These are phyloP conservation scores for Gallinago undulata DNA, from an alignment of 2,113 vertebrate species.

Conservation along the genomic window DNA sequence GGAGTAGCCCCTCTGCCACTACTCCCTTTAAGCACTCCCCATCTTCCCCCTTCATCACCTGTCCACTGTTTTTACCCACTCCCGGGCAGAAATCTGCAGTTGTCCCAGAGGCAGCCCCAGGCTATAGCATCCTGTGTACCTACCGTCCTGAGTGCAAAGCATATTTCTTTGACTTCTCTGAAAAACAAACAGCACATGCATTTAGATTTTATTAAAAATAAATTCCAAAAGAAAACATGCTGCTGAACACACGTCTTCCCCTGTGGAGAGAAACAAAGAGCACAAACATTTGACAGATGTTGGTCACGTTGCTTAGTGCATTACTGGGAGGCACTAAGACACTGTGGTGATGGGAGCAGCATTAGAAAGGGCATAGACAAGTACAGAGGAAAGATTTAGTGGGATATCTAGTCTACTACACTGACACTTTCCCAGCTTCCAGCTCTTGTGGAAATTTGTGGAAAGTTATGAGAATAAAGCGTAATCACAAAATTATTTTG, in stretches of 20 bases:
- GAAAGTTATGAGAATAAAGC: not conserved
- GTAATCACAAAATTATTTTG: not conserved
- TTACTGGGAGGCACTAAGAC: not conserved
- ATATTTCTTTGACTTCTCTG: not conserved
- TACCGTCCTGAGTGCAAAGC: not conserved
- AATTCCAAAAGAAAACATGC: not conserved
- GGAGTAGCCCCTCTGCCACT: not conserved
- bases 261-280: not conserved
- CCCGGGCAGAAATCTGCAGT: not conserved
- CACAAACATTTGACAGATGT: slow-evolving; percentile 31
- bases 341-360: not conserved
- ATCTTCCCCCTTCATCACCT: not conserved
- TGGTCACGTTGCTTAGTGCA: not conserved
- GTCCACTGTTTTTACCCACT: not conserved
- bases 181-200: not conserved
- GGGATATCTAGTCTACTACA: not conserved
- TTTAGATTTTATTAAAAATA: slow-evolving; percentile 57
- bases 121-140: not conserved
- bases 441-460: not conserved
- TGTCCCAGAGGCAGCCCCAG: not conserved
- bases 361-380: not conserved
- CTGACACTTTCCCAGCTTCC: not conserved
- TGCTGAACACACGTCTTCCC: not conserved
- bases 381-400: not conserved
- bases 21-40: not conserved